Evolutionary conservation across 1,140 invertebrate species (phyloP).

Genomic region (Acromyrmex echinatior): DNA sequence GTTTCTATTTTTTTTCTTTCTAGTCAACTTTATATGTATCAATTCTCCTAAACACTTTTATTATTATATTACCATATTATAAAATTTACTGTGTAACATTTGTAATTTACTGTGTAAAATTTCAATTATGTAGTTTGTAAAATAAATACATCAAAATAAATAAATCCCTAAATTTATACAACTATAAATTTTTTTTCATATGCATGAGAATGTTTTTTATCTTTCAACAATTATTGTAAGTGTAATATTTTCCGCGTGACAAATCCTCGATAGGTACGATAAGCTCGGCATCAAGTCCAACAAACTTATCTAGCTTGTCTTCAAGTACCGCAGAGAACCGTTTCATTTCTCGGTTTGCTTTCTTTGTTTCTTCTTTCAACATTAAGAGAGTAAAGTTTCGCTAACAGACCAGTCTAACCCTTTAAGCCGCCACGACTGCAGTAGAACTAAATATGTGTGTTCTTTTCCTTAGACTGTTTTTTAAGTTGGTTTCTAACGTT

Average conservation of each 20-base stretch:
- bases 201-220: neutral
- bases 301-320: slow-evolving; percentile 31
- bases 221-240: neutral
- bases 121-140: neutral
- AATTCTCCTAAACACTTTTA: neutral
- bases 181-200: neutral
- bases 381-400: slow-evolving; percentile 47
- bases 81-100: neutral
- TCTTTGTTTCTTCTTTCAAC: slow-evolving; percentile 45
- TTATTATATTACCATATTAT: neutral
- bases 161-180: neutral
- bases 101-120: neutral
- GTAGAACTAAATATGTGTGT: slow-evolving; percentile 11
- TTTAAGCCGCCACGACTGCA: slow-evolving; percentile 34
- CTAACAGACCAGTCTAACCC: slow-evolving; percentile 32
- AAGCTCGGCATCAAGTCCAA: neutral
- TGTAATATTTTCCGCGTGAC: neutral
- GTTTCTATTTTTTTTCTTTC: no score
- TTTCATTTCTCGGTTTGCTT: slow-evolving; percentile 19
- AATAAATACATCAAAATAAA: slow-evolving; percentile 4
- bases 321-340: neutral
- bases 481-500: slow-evolving; percentile 16
- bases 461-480: neutral
- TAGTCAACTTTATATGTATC: no score
- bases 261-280: neutral